Evolutionary conservation across 1,140 invertebrate species (phyloP).

Genomic region (Bombus fervidus): DNA sequence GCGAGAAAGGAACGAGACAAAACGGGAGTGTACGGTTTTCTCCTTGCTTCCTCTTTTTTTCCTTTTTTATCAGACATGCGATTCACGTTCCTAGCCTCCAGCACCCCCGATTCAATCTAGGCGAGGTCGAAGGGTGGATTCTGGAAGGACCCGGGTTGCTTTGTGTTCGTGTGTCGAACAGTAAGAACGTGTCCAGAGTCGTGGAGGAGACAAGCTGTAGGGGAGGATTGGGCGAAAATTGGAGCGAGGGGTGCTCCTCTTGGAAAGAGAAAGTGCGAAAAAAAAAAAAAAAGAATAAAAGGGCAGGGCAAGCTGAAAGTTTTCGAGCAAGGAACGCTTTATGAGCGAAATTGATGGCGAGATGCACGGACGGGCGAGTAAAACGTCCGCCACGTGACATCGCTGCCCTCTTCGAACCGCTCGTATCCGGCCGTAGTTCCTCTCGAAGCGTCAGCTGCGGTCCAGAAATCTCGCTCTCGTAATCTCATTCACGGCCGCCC

Average conservation of each 20-base stretch:
- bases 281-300: not conserved
- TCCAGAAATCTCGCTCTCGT: constrained; percentile 31
- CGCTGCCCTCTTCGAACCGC: not conserved
- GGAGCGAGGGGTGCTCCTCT: not conserved
- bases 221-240: not conserved
- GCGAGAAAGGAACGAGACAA: constrained; percentile 6
- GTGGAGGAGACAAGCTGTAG: constrained; percentile 8
- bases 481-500: constrained; percentile 41
- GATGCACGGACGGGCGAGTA: constrained; percentile 50
- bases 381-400: constrained; percentile 56
- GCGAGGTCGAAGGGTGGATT: constrained; percentile 57
- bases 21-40: constrained; percentile 6
- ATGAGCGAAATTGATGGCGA: constrained; percentile 57
- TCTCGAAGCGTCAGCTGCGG: constrained; percentile 47
- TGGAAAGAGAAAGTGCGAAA: constrained; percentile 3
- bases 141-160: constrained; percentile 20
- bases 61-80: constrained; percentile 56
- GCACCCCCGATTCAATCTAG: constrained; percentile 64
- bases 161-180: constrained; percentile 45
- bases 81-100: constrained; percentile 57
- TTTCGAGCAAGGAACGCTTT: constrained; percentile 48
- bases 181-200: constrained; percentile 53
- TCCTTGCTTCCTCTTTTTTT: not conserved
- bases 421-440: constrained; percentile 44
- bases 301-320: not conserved